Base-by-base conservation (phyloP, 1,140 invertebrate species). In the Drosophila varians region DNA sequence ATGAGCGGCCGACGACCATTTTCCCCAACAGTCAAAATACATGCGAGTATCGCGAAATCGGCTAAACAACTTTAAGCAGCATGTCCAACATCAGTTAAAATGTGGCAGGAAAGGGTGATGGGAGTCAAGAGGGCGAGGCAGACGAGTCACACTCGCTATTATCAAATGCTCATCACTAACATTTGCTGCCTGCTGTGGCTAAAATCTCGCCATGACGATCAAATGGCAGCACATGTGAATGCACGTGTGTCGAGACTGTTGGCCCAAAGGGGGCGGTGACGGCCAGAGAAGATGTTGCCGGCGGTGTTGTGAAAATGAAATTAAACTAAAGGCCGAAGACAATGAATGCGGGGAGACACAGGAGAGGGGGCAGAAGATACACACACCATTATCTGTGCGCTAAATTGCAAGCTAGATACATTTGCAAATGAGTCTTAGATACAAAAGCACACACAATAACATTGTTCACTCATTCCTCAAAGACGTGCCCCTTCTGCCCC, bases 91-190 rank as follows among this genome's bases (percentile, higher is more conserved):
- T 51, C 34, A 62, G 52, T 56, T 76, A 70, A 64, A 19, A 31
- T 23, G 38, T 25, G 28, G 40, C 46, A 38, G 55, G 28, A 11
- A 31, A 47, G 53, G 43, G 52, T 53, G 40, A 36, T 8, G 42
- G 23, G 14, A 38, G 46, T 23, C 11, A 26, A 38, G 12, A 8
- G 38, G 49, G 3, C 51, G 55, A 25, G 31, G 40, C 11, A 57
- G 48, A 4, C 21, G 19, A 12, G 40, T 60, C 42, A 16, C 26
- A 54, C 55, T 52, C 64, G 46, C 58, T 73, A 86, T 86, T 87
- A 87, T 80, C 80, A 87, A 87, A 86, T 87, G 80, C 80, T 87
- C 76, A 73, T 80, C 80, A 80, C 76, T 77, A 86, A 74, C 76
- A 86, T 84, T 84, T 74, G 65, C 46, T 71, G 54, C 23, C 48